Conservation (phyloP, 2,888 invertebrate species). For the Drosophila subsilvestris region DNA sequence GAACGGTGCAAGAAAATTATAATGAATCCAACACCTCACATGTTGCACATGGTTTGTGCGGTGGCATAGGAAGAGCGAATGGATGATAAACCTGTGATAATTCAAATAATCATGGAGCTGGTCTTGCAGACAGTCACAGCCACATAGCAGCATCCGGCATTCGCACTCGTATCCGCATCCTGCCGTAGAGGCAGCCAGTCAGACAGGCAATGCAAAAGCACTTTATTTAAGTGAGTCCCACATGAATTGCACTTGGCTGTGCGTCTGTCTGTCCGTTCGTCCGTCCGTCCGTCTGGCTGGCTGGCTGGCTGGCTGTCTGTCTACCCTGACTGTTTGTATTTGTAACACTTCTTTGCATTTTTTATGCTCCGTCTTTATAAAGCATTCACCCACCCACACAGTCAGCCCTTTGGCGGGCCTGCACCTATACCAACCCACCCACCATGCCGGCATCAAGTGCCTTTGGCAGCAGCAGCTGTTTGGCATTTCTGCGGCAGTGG, state of each 20-base stretch:
- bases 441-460: slow-evolving; percentile 51
- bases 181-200: slow-evolving; percentile 41
- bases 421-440: slow-evolving; percentile 11
- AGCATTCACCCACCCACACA: slow-evolving; percentile 48
- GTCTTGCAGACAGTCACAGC: slow-evolving; percentile 23
- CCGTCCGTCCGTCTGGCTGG: slow-evolving; percentile 10
- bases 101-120: slow-evolving; percentile 68
- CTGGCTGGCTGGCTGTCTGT: slow-evolving; percentile 24
- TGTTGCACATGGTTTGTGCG: slow-evolving; percentile 30
- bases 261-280: slow-evolving; percentile 13
- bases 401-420: slow-evolving; percentile 27
- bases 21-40: slow-evolving; percentile 56
- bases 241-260: slow-evolving; percentile 75
- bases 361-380: slow-evolving; percentile 63
- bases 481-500: slow-evolving; percentile 53
- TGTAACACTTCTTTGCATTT: slow-evolving; percentile 74
- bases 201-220: slow-evolving; percentile 73
- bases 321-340: slow-evolving; percentile 66
- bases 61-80: not conserved
- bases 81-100: slow-evolving; percentile 66
- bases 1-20: slow-evolving; percentile 51
- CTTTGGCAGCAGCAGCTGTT: slow-evolving; percentile 62
- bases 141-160: slow-evolving; percentile 62
- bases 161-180: slow-evolving; percentile 44
- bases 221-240: slow-evolving; percentile 79